A percentile compares a stretch with the other conserved stretches of the same genome.
Evolutionary conservation across 2,113 vertebrate genomes (phyloP).

Genomic region (Brachyistius frenatus): DNA sequence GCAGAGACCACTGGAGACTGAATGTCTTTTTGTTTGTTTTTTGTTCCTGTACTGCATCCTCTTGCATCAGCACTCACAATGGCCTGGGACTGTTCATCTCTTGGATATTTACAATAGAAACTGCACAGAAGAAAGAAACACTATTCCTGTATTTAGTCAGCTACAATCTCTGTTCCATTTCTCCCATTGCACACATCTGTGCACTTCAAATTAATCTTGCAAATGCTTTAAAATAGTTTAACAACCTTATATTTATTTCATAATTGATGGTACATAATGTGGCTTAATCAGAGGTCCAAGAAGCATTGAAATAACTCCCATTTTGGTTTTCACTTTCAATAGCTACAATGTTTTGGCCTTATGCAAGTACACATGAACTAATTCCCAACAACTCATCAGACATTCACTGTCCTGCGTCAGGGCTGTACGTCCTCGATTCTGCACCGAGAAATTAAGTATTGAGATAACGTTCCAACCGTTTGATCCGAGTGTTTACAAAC

Average conservation of each 20-base stretch:
- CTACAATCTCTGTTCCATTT: background rate
- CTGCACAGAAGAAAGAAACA: constrained; percentile 5
- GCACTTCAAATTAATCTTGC: background rate
- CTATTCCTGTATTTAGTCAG: constrained; percentile 2
- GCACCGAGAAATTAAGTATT: background rate
- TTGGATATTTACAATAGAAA: constrained; percentile 22
- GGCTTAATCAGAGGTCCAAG: background rate
- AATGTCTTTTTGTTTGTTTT: constrained; percentile 54
- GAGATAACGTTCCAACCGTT: constrained; percentile 22
- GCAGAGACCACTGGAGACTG: constrained; percentile 38
- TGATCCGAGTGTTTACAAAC: constrained; percentile 38
- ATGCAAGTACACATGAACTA: background rate
- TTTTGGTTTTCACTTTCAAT: background rate
- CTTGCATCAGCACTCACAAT: constrained; percentile 46
- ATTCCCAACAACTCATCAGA: background rate
- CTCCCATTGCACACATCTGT: background rate
- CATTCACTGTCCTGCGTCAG: background rate
- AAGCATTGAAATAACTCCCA: background rate
- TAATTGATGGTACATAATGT: background rate
- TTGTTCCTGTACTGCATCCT: constrained; percentile 32
- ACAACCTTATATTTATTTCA: background rate
- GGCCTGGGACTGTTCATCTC: constrained; percentile 51
- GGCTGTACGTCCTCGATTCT: background rate
- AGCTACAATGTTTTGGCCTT: constrained; percentile 5
- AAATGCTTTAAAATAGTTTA: background rate